Base-by-base conservation (phyloP, 2,797 vertebrate species). In the Decapterus maruadsi region DNA sequence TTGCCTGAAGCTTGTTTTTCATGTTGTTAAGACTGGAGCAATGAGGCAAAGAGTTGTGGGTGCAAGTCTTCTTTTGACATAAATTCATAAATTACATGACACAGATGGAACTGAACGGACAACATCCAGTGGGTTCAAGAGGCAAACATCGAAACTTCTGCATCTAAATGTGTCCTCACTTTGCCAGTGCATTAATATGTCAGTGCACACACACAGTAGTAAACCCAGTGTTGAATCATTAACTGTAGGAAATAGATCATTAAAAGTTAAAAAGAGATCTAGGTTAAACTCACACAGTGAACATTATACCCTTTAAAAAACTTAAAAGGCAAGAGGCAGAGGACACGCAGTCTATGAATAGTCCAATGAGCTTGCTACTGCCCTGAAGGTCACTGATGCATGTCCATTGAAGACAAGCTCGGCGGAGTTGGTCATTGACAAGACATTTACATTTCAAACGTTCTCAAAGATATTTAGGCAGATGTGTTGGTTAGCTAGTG, bases 221-320 rank as follows among this genome's bases (percentile, higher is more conserved):
- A 92, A 93, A 92, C 86, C 54, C 68, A 68, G 90, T 68, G 87
- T 89, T 94, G 90, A 95, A 96, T 95, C 89, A 96, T 96, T 95
- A 95, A 96, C 95, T 94, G 86, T 91, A 90, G 92, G 84, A 93
- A 92, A 94, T 94, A 87, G 93, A 95, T 96, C 93, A 95, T 95
- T 96, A 96, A 95, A 96, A 95, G 93, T 94, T 95, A 93, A 96
- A 96, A 95, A 91, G 92, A 91, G 86, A 95, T 86, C 91, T 85
- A 78, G 93, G 95, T 95, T 96, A 95, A 95, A 92, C 91, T 92
- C 93, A 94, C 91, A 91, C 85, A 90, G 90, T 87, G 92, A 94
- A 93, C 93, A 92, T 90, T 93, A 94, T 94, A 94, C 92, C 92
- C 90, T 91, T 92, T 93, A 91, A 93, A 89, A 91, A 93, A 93